These are phyloP conservation scores for Tribolium freemani DNA, from an alignment of 2,888 invertebrate species.

Conservation along the genomic window DNA sequence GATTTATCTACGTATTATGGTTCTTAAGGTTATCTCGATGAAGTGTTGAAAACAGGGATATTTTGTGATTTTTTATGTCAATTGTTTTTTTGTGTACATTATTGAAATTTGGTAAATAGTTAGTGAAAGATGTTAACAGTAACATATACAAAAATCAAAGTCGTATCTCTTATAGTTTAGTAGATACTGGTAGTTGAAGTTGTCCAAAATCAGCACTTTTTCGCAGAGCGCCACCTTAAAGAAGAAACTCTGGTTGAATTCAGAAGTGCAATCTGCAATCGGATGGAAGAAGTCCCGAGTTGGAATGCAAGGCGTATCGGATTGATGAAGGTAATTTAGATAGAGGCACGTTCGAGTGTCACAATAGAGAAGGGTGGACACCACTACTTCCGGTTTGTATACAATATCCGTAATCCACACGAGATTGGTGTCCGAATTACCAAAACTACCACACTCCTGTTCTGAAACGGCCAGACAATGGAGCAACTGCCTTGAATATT, in stretches of 20 bases:
- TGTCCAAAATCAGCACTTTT: too few relatives aligned
- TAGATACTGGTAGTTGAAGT: too few relatives aligned
- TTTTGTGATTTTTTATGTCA: too few relatives aligned
- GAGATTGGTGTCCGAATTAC: slow-evolving; percentile 30
- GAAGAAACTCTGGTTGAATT: slow-evolving; percentile 4
- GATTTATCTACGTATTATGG: too few relatives aligned
- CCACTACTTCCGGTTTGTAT: slow-evolving; percentile 38
- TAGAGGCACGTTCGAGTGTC: slow-evolving; percentile 45
- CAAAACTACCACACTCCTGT: slow-evolving; percentile 30
- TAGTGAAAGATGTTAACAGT: too few relatives aligned
- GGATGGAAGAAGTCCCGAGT: slow-evolving; percentile 23
- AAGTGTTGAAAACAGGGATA: too few relatives aligned
- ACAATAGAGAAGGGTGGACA: slow-evolving; percentile 38
- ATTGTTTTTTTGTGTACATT: too few relatives aligned
- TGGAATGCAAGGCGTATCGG: slow-evolving; percentile 41
- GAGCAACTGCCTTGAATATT: slow-evolving; percentile 25
- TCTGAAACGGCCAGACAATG: slow-evolving; percentile 23
- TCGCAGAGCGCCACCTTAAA: too few relatives aligned
- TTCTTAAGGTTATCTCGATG: too few relatives aligned
- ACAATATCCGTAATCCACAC: slow-evolving; percentile 38
- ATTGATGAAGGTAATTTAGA: slow-evolving; percentile 48
- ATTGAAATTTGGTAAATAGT: too few relatives aligned
- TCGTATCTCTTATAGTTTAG: too few relatives aligned
- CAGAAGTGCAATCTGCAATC: slow-evolving; percentile 22
- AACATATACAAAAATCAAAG: too few relatives aligned